phyloP scores from a whole-genome alignment of 2,888 invertebrate genomes.

The Gnatocerus cornutus region DNA sequence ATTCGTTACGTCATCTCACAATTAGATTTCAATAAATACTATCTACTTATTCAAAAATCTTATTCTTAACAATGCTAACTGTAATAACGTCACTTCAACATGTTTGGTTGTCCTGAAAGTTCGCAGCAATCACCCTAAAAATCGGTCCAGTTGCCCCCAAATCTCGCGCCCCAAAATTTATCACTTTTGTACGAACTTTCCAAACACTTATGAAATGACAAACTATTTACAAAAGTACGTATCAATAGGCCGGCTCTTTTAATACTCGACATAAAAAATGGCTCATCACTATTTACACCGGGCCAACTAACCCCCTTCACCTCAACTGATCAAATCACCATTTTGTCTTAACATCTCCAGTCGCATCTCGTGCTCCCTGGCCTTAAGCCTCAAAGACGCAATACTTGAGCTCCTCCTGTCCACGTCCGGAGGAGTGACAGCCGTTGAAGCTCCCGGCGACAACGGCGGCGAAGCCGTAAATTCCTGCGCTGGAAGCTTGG shows the following conservation, averaged over 20 bases:
- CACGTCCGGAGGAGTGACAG: constrained; percentile 77
- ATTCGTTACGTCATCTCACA: constrained; percentile 57
- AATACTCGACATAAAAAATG: constrained; percentile 37
- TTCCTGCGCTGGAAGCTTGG: constrained; percentile 73
- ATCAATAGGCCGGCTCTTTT: constrained; percentile 32
- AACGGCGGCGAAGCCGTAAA: constrained; percentile 72
- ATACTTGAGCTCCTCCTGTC: constrained; percentile 91
- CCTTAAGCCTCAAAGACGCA: constrained; percentile 89
- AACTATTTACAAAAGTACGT: constrained; percentile 44
- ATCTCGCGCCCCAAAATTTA: too few relatives aligned
- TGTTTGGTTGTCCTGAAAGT: neutral
- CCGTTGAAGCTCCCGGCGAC: constrained; percentile 71
- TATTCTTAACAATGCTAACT: constrained; percentile 10
- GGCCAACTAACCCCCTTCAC: neutral
- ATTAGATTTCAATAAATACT: constrained; percentile 43
- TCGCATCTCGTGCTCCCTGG: constrained; percentile 90
- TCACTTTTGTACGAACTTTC: neutral
- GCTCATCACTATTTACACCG: constrained; percentile 23
- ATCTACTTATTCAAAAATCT: constrained; percentile 39
- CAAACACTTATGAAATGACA: constrained; percentile 15
- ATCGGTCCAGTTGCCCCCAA: neutral
- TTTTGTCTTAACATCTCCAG: constrained; percentile 88
- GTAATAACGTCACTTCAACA: constrained; percentile 11
- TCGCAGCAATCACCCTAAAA: neutral
- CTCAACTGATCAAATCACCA: constrained; percentile 86